Evolutionary conservation across 2,113 vertebrate genomes (phyloP), one percentile per base, ranked within the genome.

Genomic region (Hippocampus zosterae): DNA sequence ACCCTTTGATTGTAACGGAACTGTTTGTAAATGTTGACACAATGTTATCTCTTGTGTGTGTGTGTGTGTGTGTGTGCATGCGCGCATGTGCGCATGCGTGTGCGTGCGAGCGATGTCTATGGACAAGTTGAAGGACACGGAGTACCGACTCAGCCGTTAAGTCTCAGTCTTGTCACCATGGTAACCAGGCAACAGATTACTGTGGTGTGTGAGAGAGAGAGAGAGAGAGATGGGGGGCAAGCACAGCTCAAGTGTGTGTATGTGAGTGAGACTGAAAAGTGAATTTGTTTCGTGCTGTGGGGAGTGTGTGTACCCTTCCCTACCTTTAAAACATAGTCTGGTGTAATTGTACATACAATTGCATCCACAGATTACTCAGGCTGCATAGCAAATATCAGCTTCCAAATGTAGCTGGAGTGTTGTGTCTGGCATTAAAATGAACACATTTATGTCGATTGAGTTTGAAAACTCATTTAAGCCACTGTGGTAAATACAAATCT

Each of bases 161-260:
- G 67, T 71, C 82, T 15, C 52, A 81, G 67, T 77, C 64, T 72
- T 71, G 78, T 88, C 77, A 41, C 82, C 79, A 85, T 85, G 78
- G 81, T 37, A 56, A 90, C 76, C 5, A 1, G 69, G 82, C 80
- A 88, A 88, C 86, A 86, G 73, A 86, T 87, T 81, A 70, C 59
- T 85, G 78, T 55, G 25, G 29, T 68, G 65, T 37, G 65, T 48
- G 64, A 27, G 15, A 16, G 19, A 2, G 62, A 70, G 55, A 3
- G 11, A 86, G 78, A 62, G n/a, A 12, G 65, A 8, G n/a, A 1
- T 21, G 3, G 8, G 21, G 40, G 76, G 73, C 60, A 60, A 73
- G 75, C 57, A 65, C 74, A 65, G 75, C 67, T 82, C 67, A 78
- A 84, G 85, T 77, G 84, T 83, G 79, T 81, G 76, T 84, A 67